Conservation (phyloP, 1,140 invertebrate species). For the Dreissena polymorpha region DNA sequence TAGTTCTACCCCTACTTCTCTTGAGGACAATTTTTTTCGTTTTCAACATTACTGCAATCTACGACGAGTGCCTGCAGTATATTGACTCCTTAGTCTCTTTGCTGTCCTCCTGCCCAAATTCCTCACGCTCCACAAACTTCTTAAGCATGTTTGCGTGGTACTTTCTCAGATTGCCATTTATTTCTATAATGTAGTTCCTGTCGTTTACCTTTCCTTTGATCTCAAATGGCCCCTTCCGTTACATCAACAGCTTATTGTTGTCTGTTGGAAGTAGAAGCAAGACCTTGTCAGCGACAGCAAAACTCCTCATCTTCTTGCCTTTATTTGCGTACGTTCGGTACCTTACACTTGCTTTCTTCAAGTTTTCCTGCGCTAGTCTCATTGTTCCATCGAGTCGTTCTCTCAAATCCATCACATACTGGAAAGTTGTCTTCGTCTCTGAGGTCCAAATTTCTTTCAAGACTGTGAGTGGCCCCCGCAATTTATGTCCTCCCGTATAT, state of each 20-base stretch:
- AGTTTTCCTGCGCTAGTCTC: conserved; percentile 52
- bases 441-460: conserved; percentile 69
- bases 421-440: conserved; percentile 58
- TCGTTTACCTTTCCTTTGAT: conserved; percentile 22
- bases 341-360: conserved; percentile 47
- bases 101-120: background rate
- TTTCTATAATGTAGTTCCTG: conserved; percentile 42
- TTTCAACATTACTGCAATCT: background rate
- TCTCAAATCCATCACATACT: conserved; percentile 60
- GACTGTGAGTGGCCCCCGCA: conserved; percentile 65
- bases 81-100: no score
- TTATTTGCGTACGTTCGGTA: no score
- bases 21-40: background rate
- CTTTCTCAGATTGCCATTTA: conserved; percentile 24
- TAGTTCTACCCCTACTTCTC: background rate
- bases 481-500: conserved; percentile 68
- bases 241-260: conserved; percentile 54
- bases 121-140: conserved; percentile 29
- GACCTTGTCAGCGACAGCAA: no score
- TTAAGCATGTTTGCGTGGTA: conserved; percentile 53
- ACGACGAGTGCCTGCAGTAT: no score
- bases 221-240: conserved; percentile 53
- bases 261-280: no score
- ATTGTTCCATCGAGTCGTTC: conserved; percentile 56
- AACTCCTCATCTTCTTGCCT: no score